These are phyloP conservation scores for Trichogramma pretiosum DNA, from an alignment of 1,140 invertebrate species.

Conservation along the genomic window DNA sequence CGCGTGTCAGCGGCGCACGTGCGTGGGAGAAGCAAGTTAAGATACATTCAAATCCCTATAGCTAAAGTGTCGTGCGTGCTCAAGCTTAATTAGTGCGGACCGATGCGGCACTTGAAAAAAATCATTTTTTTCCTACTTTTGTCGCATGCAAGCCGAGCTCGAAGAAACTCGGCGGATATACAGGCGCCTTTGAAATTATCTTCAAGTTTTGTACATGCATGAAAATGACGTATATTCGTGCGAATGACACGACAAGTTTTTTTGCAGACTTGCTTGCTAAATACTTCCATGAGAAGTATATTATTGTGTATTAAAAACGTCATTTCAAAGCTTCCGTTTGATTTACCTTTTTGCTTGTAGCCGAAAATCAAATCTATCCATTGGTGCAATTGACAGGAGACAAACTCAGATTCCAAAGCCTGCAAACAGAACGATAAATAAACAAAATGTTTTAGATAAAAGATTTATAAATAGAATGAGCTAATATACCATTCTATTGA, in stretches of 20 bases:
- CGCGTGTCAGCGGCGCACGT: too few species aligned
- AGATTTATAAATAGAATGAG: constrained; percentile 21
- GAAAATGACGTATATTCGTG: too few species aligned
- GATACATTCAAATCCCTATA: constrained; percentile 27
- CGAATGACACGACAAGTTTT: too few species aligned
- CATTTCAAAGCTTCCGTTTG: too few species aligned
- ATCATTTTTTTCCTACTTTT: constrained; percentile 46
- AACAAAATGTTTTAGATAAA: constrained; percentile 10
- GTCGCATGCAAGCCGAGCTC: constrained; percentile 29
- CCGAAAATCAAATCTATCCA: constrained; percentile 99
- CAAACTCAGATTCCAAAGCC: constrained; percentile 97
- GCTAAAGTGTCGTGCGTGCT: constrained; percentile 36
- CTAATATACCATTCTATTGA: constrained; percentile 85
- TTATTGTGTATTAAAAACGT: too few species aligned
- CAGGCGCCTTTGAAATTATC: constrained; percentile 44
- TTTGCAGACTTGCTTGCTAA: too few species aligned
- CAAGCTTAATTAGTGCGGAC: constrained; percentile 41
- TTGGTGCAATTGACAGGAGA: constrained; percentile 97
- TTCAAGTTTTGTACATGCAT: too few species aligned
- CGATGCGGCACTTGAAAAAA: constrained; percentile 35
- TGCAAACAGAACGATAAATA: constrained; percentile 36
- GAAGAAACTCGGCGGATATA: constrained; percentile 44
- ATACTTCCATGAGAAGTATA: too few species aligned
- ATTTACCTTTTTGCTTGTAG: constrained; percentile 96
- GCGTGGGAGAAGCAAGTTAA: background rate